Evolutionary conservation across 2,888 invertebrate species (phyloP).

Genomic region (Drosophila anomelani): DNA sequence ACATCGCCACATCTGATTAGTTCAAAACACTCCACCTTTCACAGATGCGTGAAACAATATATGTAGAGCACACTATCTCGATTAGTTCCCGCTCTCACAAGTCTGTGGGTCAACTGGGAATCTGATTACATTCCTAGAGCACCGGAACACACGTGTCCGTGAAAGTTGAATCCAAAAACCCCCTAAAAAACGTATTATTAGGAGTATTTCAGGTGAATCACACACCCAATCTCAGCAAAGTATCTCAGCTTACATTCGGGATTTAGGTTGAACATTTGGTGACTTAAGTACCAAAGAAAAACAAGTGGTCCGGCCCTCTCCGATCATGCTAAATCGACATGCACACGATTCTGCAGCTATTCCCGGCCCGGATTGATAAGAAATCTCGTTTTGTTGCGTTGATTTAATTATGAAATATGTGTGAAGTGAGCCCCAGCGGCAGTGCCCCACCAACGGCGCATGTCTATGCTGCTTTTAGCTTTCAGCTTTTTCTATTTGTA

Average conservation of each 20-base stretch:
- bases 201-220: constrained; percentile 6
- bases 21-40: not conserved
- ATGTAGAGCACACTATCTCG: not conserved
- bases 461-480: constrained; percentile 7
- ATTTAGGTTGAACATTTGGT: constrained; percentile 4
- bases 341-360: constrained; percentile 31
- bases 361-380: constrained; percentile 45
- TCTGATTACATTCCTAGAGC: constrained; percentile 8
- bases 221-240: constrained; percentile 1
- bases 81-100: not conserved
- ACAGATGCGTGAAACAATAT: not conserved
- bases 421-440: constrained; percentile 25
- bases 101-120: constrained; percentile 8
- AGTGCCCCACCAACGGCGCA: constrained; percentile 19
- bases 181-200: not conserved
- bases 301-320: constrained; percentile 29
- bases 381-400: constrained; percentile 7
- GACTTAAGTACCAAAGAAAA: not conserved
- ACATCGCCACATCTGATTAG: not conserved
- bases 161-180: constrained; percentile 1
- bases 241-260: not conserved
- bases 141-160: not conserved
- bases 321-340: constrained; percentile 41
- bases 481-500: constrained; percentile 18
- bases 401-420: constrained; percentile 29